phyloP scores from a whole-genome alignment of 2,113 vertebrate species.

The Nycticryphes semicollaris region DNA sequence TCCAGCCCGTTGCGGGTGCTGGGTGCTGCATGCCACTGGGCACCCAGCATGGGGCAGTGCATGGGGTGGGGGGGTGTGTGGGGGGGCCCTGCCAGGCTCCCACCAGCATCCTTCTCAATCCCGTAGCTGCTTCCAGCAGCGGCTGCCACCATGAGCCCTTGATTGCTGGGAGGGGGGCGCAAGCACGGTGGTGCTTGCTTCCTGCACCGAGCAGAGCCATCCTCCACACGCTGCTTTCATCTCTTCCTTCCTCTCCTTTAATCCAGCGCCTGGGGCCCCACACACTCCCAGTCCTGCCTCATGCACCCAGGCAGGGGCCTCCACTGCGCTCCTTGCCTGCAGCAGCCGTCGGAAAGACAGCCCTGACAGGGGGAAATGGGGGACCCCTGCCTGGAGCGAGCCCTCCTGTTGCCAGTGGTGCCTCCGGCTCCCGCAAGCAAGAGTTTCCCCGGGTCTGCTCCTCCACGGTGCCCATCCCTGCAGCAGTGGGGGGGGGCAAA shows the following conservation, averaged over 20 bases:
- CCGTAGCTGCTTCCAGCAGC: not conserved
- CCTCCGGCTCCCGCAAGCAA: not conserved
- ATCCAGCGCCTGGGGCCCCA: not conserved
- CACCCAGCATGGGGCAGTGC: not conserved
- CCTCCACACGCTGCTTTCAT: not conserved
- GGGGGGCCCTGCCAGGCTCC: not conserved
- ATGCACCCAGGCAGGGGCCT: not conserved
- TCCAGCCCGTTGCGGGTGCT: not conserved
- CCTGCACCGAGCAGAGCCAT: not conserved
- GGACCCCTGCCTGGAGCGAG: not conserved
- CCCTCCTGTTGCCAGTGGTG: not conserved
- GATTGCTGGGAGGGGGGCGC: not conserved
- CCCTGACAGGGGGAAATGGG: fast-evolving
- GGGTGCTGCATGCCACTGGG: not conserved
- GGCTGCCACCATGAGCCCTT: fast-evolving
- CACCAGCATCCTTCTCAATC: not conserved
- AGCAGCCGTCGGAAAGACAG: not conserved
- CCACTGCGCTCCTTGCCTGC: not conserved
- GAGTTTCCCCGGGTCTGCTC: not conserved
- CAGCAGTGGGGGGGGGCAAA: fast-evolving
- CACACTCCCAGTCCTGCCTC: not conserved
- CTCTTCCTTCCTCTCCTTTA: not conserved
- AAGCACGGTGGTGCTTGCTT: fast-evolving
- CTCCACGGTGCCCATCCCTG: not conserved
- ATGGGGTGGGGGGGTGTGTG: fast-evolving